These are phyloP conservation scores for Meteorus cinctellus DNA, from an alignment of 2,888 invertebrate species.

Conservation along the genomic window DNA sequence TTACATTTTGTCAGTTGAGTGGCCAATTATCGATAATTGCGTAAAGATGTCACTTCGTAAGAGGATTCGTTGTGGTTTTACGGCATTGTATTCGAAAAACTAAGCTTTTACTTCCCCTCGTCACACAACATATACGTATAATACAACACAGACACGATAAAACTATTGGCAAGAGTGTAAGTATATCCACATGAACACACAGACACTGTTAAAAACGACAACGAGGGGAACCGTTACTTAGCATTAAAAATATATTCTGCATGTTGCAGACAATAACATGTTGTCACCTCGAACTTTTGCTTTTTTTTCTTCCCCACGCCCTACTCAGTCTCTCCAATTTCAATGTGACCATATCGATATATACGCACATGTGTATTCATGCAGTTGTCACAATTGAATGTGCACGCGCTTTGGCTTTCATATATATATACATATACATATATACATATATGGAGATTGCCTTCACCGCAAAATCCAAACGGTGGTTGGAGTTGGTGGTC, in stretches of 20 bases:
- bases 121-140: slow-evolving; percentile 13
- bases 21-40: slow-evolving; percentile 73
- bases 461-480: slow-evolving; percentile 37
- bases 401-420: slow-evolving; percentile 13
- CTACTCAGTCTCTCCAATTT: slow-evolving; percentile 5
- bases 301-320: not conserved
- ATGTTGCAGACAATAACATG: slow-evolving; percentile 21
- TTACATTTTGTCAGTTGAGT: slow-evolving; percentile 67
- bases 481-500: slow-evolving; percentile 39
- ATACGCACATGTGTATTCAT: not conserved
- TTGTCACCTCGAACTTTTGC: slow-evolving; percentile 14
- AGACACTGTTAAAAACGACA: slow-evolving; percentile 33
- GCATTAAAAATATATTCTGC: slow-evolving; percentile 55
- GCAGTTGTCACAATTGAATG: slow-evolving; percentile 31
- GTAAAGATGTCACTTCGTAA: slow-evolving; percentile 72
- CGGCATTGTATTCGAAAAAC: slow-evolving; percentile 64
- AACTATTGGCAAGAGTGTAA: not conserved
- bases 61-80: slow-evolving; percentile 70
- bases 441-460: slow-evolving; percentile 33
- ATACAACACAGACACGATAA: not conserved
- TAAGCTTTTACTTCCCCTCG: slow-evolving; percentile 58
- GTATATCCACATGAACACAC: not conserved
- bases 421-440: slow-evolving; percentile 11
- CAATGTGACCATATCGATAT: slow-evolving; percentile 21
- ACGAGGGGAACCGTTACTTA: slow-evolving; percentile 56